Conservation (phyloP, 2,113 vertebrate species). For the Muntiacus muntjak region DNA sequence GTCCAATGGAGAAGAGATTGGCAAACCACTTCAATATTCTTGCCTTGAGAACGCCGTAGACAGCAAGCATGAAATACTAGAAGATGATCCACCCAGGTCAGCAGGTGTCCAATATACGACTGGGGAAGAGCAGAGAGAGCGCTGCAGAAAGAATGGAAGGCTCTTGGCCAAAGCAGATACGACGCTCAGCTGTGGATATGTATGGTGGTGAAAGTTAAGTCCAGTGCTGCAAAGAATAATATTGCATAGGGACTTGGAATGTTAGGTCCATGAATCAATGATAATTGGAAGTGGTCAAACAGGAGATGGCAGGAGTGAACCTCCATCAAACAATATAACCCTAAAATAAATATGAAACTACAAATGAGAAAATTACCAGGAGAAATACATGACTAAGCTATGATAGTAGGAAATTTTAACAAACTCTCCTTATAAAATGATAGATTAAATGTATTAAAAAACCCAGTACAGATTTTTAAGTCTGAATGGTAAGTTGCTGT, state of each 20-base stretch:
- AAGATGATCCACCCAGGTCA: not conserved
- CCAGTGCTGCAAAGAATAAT: not conserved
- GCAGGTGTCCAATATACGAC: not conserved
- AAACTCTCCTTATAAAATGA: not conserved
- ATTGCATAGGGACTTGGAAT: not conserved
- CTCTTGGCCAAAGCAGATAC: not conserved
- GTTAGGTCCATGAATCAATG: not conserved
- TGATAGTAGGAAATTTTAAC: not conserved
- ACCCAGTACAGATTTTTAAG: not conserved
- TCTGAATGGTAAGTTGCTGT: not conserved
- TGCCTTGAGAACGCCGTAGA: not conserved
- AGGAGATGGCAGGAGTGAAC: not conserved
- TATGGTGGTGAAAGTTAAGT: not conserved
- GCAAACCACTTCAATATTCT: not conserved
- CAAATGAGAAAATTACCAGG: too few species aligned
- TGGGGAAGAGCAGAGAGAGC: not conserved
- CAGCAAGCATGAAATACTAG: not conserved
- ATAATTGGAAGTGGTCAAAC: not conserved
- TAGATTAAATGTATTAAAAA: not conserved
- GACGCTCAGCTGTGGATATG: not conserved
- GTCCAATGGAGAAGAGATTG: not conserved
- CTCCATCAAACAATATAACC: accelerated
- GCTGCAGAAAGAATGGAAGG: not conserved
- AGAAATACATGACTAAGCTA: not conserved
- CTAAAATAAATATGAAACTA: not conserved